Evolutionary conservation across 2,888 invertebrate species (phyloP), one percentile per base, ranked within the genome.

Genomic region (Byasa hedistus): DNA sequence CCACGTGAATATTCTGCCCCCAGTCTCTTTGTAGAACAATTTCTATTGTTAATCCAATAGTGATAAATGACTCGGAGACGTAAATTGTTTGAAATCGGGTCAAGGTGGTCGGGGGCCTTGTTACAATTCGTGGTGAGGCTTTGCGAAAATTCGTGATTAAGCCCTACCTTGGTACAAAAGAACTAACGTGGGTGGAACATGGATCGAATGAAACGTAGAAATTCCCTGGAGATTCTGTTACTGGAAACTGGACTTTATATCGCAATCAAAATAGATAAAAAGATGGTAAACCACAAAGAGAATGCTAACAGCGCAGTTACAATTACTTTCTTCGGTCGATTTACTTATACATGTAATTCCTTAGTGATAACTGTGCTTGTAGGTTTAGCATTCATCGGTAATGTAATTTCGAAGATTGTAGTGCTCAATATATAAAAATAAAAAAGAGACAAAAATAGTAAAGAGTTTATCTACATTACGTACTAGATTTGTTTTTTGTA

Each of bases 1-100:
- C 73, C 69, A 70, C 57, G 68, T 67, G 73, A 72, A 76, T 70
- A 73, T 74, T 68, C 71, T 70, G 72, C n/a, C 69, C 70, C 70
- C n/a, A 65, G 67, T 69, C 32, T 72, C 64, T 65, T 63, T 64
- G 51, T 44, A 54, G 44, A 61, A 61, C 52, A 51, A 56, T 44
- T 57, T 39, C 61, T 61, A 61, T 57, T 57, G 66, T 66, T 52
- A 52, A 54, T 61, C 22, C 48, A 54, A 55, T 51, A 57, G 64
- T 59, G 60, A 65, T 48, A 60, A 56, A 60, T 21, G 48, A 65
- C 7, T 23, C 5, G 12, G 15, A 15, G 22, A 24, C 22, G 22
- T 58, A 36, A 58, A 58, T 58, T 58, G 19, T 39, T 39, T 22
- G 21, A 36, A 44, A 36, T 58, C 19, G 21, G 52, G 52, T 52